Evolutionary conservation across 2,888 invertebrate genomes (phyloP).

Genomic region (Melinaea marsaeus): DNA sequence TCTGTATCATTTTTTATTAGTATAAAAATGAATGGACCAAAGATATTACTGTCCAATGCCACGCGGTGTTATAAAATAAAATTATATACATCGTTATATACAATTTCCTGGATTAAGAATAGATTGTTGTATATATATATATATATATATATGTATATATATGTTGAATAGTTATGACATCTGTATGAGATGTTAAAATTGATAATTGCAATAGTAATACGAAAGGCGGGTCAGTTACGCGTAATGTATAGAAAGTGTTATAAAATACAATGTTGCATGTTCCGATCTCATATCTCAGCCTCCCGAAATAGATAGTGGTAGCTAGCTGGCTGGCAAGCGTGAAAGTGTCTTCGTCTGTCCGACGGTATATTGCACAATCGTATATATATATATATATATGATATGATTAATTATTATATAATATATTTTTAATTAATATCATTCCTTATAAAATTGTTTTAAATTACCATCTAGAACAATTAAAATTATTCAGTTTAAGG

Average conservation of each 20-base stretch:
- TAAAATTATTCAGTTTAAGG: too few species aligned
- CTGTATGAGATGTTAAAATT: neutral
- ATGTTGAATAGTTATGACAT: too few species aligned
- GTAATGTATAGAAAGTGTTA: constrained; percentile 17
- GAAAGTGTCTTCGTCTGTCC: constrained; percentile 15
- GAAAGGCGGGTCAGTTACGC: neutral
- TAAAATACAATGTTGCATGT: constrained; percentile 39
- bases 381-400: neutral
- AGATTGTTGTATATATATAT: neutral
- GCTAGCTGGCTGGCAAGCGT: constrained; percentile 18
- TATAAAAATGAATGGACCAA: constrained; percentile 59
- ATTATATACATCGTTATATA: constrained; percentile 37
- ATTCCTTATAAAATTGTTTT: neutral
- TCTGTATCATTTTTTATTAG: constrained; percentile 38
- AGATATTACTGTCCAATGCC: constrained; percentile 46
- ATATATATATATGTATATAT: too few species aligned
- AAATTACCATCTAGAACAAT: too few species aligned
- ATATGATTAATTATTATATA: neutral
- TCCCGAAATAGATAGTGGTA: constrained; percentile 18
- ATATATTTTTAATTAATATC: neutral
- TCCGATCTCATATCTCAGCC: constrained; percentile 34
- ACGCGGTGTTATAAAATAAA: constrained; percentile 29
- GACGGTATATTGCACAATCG: constrained; percentile 1
- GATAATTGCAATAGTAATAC: too few species aligned
- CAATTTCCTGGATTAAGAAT: constrained; percentile 7